A percentile compares a stretch with the other conserved stretches of the same genome.
Conservation (phyloP, 2,888 invertebrate genomes). For the Archips xylosteana region DNA sequence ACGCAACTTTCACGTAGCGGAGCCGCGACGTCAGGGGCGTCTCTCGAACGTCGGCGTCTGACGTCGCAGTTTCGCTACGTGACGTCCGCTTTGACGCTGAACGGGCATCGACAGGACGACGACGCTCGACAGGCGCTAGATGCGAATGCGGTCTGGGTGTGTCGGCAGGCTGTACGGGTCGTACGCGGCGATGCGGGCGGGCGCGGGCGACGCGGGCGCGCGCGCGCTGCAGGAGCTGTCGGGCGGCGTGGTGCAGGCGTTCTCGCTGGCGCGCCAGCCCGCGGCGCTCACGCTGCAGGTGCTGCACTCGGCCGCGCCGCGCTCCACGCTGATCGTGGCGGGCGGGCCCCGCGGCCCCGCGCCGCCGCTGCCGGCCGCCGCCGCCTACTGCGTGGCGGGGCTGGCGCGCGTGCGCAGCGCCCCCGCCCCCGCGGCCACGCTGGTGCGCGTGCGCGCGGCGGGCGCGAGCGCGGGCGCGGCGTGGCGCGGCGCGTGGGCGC, state of each 20-base stretch:
- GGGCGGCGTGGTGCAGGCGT: constrained; percentile 91
- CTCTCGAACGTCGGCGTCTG: too few species aligned
- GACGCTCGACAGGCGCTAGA: too few species aligned
- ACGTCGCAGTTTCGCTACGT: too few species aligned
- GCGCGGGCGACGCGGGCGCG: constrained; percentile 87
- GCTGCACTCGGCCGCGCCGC: constrained; percentile 88
- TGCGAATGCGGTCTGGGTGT: too few species aligned
- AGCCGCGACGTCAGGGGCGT: too few species aligned
- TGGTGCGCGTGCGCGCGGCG: constrained; percentile 88
- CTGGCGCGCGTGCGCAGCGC: constrained; percentile 85
- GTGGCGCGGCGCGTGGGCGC: constrained; percentile 77
- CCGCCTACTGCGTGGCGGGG: constrained; percentile 90
- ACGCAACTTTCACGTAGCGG: too few species aligned
- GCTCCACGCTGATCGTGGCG: constrained; percentile 89
- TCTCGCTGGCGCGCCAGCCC: constrained; percentile 87
- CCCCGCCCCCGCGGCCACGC: constrained; percentile 75
- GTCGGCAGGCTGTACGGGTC: constrained; percentile 87
- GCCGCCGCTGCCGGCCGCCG: constrained; percentile 54
- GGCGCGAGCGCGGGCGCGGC: constrained; percentile 89
- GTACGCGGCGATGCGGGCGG: constrained; percentile 86
- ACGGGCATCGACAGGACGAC: neutral
- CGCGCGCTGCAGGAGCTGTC: constrained; percentile 90
- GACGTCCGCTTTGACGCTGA: too few species aligned
- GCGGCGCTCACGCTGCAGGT: constrained; percentile 88
- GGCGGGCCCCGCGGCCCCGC: constrained; percentile 60